Conservation (phyloP, 2,113 vertebrate species). For the Narcine bancroftii region DNA sequence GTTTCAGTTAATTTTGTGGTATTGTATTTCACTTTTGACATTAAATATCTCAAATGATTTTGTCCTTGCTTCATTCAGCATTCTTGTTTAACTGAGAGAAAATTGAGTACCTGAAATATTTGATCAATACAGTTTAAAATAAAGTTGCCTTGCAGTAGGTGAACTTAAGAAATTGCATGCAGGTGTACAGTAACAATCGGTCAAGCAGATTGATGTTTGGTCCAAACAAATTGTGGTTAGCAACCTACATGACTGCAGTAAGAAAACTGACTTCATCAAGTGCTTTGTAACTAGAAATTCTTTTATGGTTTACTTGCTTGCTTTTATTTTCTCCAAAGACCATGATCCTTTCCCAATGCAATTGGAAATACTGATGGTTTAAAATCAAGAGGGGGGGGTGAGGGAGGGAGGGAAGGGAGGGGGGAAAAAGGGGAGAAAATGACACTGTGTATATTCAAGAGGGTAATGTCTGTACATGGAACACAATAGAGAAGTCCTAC, state of each 20-base stretch:
- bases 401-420: too few species aligned
- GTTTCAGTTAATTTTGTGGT: slow-evolving; percentile 84
- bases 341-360: slow-evolving; percentile 54
- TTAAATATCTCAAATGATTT: slow-evolving; percentile 81
- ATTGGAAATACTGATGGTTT: slow-evolving; percentile 59
- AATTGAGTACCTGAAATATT: slow-evolving; percentile 62
- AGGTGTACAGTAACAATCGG: slow-evolving; percentile 63
- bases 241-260: slow-evolving; percentile 48
- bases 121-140: slow-evolving; percentile 55
- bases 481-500: too few species aligned
- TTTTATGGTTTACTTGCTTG: slow-evolving; percentile 57
- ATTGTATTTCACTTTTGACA: slow-evolving; percentile 73
- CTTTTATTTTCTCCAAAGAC: slow-evolving; percentile 52
- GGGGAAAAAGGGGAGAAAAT: too few species aligned
- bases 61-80: slow-evolving; percentile 69
- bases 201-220: slow-evolving; percentile 47
- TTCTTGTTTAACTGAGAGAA: slow-evolving; percentile 67
- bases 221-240: slow-evolving; percentile 54
- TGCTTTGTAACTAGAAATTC: slow-evolving; percentile 58
- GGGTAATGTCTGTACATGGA: too few species aligned
- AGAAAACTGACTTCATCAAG: slow-evolving; percentile 46
- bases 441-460: too few species aligned
- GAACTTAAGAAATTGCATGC: slow-evolving; percentile 59
- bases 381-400: too few species aligned
- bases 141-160: slow-evolving; percentile 55